Percentiles rank a stretch among this genome's conserved stretches.
These are phyloP conservation scores for Parauchenoglanis ngamensis DNA, from an alignment of 2,797 vertebrate genomes.

Conservation along the genomic window DNA sequence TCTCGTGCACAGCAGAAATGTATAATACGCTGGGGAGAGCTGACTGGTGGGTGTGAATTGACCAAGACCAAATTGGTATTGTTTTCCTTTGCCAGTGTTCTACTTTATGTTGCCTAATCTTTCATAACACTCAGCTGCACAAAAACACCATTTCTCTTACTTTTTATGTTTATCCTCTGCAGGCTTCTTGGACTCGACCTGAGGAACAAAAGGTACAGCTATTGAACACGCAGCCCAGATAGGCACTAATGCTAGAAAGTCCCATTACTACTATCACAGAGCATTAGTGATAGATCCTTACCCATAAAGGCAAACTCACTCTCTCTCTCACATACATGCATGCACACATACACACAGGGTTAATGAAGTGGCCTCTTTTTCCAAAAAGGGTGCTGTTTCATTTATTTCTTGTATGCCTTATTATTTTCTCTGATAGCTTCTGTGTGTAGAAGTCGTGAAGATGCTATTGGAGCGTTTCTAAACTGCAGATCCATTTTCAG, in stretches of 20 bases:
- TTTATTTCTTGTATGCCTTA: conserved; percentile 34
- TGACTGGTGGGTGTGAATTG: too few relatives aligned
- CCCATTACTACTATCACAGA: conserved; percentile 57
- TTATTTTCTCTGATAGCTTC: conserved; percentile 38
- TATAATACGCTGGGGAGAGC: too few relatives aligned
- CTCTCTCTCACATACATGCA: not conserved
- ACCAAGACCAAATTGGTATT: too few relatives aligned
- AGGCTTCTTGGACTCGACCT: conserved; percentile 99
- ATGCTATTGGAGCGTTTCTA: conserved; percentile 31
- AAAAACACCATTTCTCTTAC: conserved; percentile 56
- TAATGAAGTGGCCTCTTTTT: conserved; percentile 26
- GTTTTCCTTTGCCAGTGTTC: conserved; percentile 51
- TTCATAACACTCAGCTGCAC: too few relatives aligned
- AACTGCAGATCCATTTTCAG: conserved; percentile 4
- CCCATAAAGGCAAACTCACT: conserved; percentile 1
- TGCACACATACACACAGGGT: conserved; percentile 11
- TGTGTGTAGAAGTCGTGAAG: conserved; percentile 27
- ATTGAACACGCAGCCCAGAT: conserved; percentile 80
- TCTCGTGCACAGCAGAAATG: too few relatives aligned
- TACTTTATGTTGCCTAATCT: conserved; percentile 65
- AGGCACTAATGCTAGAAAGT: conserved; percentile 61
- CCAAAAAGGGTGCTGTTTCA: conserved; percentile 8
- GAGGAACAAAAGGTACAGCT: conserved; percentile 97
- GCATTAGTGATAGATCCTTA: conserved; percentile 64
- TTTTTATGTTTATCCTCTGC: conserved; percentile 82